Conservation (phyloP, 2,113 vertebrate species). For the Psittacula cyanocephala region DNA sequence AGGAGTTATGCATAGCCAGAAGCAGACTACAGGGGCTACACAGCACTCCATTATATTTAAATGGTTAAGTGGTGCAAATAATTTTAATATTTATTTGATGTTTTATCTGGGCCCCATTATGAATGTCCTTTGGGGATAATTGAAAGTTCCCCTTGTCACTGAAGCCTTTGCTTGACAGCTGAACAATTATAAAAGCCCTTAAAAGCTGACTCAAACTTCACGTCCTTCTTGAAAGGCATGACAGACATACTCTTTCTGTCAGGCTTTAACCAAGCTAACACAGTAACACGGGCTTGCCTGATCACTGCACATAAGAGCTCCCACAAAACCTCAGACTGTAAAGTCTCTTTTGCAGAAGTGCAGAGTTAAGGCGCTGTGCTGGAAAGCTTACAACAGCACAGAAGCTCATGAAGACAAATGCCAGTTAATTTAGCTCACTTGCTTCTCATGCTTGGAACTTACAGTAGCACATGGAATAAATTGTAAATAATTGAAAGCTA, state of each 20-base stretch:
- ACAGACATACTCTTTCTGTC: background rate
- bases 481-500: background rate
- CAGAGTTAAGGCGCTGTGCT: background rate
- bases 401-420: background rate
- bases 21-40: background rate
- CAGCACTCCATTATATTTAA: background rate
- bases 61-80: background rate
- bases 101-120: background rate
- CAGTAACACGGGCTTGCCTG: background rate
- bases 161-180: background rate
- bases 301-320: background rate
- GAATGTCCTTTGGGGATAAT: background rate
- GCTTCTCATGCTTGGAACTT: background rate
- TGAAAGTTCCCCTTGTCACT: background rate
- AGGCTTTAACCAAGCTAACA: background rate
- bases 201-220: background rate
- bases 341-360: background rate
- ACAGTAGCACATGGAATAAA: background rate
- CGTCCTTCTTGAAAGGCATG: background rate
- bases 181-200: background rate
- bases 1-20: background rate
- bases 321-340: background rate
- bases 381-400: background rate
- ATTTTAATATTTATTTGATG: background rate
- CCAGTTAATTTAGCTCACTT: background rate